phyloP scores from a whole-genome alignment of 2,113 vertebrate species.

The Redunca redunca region DNA sequence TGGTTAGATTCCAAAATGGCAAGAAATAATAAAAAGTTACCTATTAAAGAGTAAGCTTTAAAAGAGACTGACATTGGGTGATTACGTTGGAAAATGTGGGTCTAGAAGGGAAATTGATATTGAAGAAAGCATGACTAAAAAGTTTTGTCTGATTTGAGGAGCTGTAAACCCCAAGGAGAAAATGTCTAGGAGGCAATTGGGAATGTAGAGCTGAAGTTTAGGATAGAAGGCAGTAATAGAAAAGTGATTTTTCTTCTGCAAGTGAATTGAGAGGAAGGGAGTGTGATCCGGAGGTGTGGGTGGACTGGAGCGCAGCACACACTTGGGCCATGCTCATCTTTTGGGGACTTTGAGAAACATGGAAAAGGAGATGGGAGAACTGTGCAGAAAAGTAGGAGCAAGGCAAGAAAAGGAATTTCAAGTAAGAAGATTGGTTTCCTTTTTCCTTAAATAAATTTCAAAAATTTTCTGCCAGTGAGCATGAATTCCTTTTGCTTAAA shows the following conservation, averaged over 20 bases:
- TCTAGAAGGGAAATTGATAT: neutral
- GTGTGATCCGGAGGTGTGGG: neutral
- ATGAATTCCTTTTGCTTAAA: neutral
- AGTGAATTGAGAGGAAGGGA: neutral
- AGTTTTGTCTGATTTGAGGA: neutral
- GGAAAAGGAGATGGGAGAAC: neutral
- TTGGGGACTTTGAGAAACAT: neutral
- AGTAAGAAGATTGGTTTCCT: neutral
- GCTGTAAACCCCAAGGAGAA: neutral
- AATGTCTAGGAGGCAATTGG: neutral
- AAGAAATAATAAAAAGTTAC: neutral
- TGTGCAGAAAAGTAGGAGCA: neutral
- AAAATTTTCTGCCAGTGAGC: neutral
- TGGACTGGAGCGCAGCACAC: neutral
- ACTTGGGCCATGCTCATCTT: neutral
- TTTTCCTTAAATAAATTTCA: neutral
- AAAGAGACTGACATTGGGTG: neutral
- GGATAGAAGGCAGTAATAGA: neutral
- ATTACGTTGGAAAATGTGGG: neutral
- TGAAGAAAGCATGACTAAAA: neutral
- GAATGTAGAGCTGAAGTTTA: neutral
- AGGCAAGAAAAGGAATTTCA: conserved; percentile 3
- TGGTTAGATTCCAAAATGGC: neutral
- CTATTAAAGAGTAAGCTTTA: neutral
- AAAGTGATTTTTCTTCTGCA: neutral